Percentiles rank a stretch among this genome's conserved stretches.
Evolutionary conservation across 2,797 vertebrate genomes (phyloP).

Genomic region (Amblyraja radiata): DNA sequence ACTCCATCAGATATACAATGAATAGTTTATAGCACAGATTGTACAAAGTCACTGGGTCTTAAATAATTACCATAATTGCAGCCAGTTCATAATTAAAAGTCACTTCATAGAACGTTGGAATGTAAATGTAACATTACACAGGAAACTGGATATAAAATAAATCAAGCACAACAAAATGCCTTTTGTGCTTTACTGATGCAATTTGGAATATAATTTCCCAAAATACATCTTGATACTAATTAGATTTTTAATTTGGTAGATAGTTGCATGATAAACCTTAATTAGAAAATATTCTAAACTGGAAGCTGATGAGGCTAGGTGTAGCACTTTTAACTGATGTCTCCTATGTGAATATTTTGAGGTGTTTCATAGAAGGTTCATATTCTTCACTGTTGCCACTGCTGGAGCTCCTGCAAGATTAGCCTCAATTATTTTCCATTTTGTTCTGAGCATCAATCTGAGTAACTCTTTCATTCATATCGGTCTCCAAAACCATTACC

Average conservation of each 20-base stretch:
- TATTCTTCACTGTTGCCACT: constrained; percentile 99
- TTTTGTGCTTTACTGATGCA: background rate
- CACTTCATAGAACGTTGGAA: constrained; percentile 67
- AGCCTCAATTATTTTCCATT: constrained; percentile 95
- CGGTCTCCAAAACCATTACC: constrained; percentile 98
- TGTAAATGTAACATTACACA: constrained; percentile 77
- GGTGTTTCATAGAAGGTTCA: constrained; percentile 98
- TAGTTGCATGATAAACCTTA: constrained; percentile 70
- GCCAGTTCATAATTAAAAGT: constrained; percentile 56
- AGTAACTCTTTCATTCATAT: constrained; percentile 97
- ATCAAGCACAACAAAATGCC: constrained; percentile 1
- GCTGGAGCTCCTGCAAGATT: constrained; percentile 97
- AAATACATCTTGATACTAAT: constrained; percentile 57
- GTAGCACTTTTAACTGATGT: constrained; percentile 99
- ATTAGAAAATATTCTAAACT: constrained; percentile 60
- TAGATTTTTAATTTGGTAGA: constrained; percentile 71
- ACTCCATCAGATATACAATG: constrained; percentile 39
- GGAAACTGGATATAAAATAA: constrained; percentile 60
- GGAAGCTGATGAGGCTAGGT: constrained; percentile 81
- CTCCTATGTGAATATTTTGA: constrained; percentile 99
- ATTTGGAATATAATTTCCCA: background rate
- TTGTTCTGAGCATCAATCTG: constrained; percentile 96
- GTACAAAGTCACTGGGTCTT: constrained; percentile 53
- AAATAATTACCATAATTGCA: constrained; percentile 61
- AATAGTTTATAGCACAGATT: constrained; percentile 49